Evolutionary conservation across 2,797 vertebrate genomes (phyloP), one percentile per base, ranked within the genome.

Genomic region (Zonotrichia albicollis): DNA sequence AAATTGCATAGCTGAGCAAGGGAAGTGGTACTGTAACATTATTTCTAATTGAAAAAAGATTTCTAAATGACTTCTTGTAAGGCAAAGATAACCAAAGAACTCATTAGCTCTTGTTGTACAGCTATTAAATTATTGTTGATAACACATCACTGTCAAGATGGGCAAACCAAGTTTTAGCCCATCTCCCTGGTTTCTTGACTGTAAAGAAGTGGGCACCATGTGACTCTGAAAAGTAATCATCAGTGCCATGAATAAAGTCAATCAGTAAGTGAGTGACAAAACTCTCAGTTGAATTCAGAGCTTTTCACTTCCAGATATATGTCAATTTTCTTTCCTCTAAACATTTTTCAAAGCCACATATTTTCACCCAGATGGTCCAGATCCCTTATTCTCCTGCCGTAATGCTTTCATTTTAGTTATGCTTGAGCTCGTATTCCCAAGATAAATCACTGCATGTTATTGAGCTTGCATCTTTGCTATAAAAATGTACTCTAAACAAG

Each of bases 401-500:
- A 81, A 29, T 94, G 34, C 79, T 70, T 95, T 92, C 89, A 51
- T 54, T 88, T 68, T 55, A 46, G 60, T 50, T 93, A 67, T 0
- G 5, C 53, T 81, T 73, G 62, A 72, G 60, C 70, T 74, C 70
- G 32, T 50, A 73, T 50, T 79, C 75, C 87, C 77, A 94, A 88
- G 85, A 94, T 87, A 96, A 95, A 96, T 84, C 76, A 50, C 53
- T 60, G 26, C 48, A 46, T 29, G 70, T 61, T 91, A 54, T 25
- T 88, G 55, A 86, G 83, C 32, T 87, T 89, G 43, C 6, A 48
- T 53, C 48, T 84, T 80, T 58, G 34, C 70, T 84, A 61, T 81
- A 95, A 95, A 95, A 94, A 74, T 50, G 2, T 71, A 54, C 84
- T 75, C 92, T 81, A 91, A 95, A 91, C 64, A 95, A 95, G 78